A percentile compares a stretch with the other conserved stretches of the same genome.
These are phyloP conservation scores for Paedocypris sp. DNA, from an alignment of 2,113 vertebrate genomes.

Conservation along the genomic window DNA sequence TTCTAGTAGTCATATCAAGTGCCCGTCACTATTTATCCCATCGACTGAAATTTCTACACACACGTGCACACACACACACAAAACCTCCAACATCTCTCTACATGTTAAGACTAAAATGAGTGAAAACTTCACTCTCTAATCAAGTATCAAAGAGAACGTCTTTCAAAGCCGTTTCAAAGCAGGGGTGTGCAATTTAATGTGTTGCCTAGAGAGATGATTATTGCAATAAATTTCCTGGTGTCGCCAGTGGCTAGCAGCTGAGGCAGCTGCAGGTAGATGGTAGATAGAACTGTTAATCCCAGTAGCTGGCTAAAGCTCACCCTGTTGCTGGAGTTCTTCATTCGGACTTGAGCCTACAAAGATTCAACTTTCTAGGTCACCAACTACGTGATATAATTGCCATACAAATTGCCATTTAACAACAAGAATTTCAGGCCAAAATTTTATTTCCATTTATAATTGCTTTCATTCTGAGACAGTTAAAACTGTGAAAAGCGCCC, in stretches of 20 bases:
- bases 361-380: too few relatives aligned
- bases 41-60: too few relatives aligned
- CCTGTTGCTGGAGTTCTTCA: not conserved
- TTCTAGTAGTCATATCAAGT: too few relatives aligned
- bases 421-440: not conserved
- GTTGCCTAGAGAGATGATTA: conserved; percentile 51
- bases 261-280: conserved; percentile 19
- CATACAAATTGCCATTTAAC: not conserved
- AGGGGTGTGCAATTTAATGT: conserved; percentile 50
- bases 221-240: conserved; percentile 51
- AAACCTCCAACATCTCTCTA: not conserved
- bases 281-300: not conserved
- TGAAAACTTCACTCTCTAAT: conserved; percentile 51
- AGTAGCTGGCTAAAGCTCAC: not conserved
- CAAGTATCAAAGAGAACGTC: conserved; percentile 56
- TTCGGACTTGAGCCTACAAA: not conserved
- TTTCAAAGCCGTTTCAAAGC: conserved; percentile 51
- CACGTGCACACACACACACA: too few relatives aligned
- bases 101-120: conserved; percentile 1
- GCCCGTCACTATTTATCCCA: too few relatives aligned
- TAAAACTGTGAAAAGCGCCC: too few relatives aligned
- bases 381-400: too few relatives aligned
- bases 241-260: conserved; percentile 20
- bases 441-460: not conserved
- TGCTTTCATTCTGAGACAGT: too few relatives aligned